Percentiles rank a stretch among this genome's conserved stretches.
phyloP scores from a whole-genome alignment of 2,888 invertebrate species.

The Oscheius sp. region DNA sequence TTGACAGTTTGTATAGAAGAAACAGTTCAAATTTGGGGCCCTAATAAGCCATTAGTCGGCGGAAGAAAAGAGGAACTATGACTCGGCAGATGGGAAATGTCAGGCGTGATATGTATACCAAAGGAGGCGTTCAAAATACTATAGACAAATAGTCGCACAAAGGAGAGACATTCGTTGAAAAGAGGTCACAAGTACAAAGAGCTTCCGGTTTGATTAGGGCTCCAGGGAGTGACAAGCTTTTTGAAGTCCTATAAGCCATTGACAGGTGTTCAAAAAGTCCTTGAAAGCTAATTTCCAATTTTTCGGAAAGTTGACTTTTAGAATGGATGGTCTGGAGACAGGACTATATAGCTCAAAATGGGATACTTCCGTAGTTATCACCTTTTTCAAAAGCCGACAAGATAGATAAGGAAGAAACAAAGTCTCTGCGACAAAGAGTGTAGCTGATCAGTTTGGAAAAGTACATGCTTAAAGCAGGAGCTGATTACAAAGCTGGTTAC shows the following conservation, averaged over 20 bases:
- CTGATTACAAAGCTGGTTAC: slow-evolving; percentile 15
- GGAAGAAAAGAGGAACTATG: slow-evolving; percentile 23
- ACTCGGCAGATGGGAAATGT: slow-evolving; percentile 30
- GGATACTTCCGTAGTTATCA: slow-evolving; percentile 29
- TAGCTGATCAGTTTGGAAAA: background rate
- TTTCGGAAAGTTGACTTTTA: no score
- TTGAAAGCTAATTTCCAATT: no score
- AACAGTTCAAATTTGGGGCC: slow-evolving; percentile 21
- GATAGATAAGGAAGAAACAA: slow-evolving; percentile 19
- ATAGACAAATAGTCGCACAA: background rate
- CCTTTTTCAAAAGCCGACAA: slow-evolving; percentile 5
- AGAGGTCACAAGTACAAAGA: background rate
- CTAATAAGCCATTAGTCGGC: slow-evolving; percentile 19
- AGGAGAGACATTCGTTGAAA: background rate
- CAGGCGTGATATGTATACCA: slow-evolving; percentile 15
- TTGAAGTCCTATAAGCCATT: background rate
- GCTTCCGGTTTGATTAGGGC: slow-evolving; percentile 2
- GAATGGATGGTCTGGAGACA: no score
- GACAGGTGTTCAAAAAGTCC: no score
- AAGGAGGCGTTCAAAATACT: slow-evolving; percentile 15
- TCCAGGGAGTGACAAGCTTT: background rate
- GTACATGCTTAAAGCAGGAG: background rate
- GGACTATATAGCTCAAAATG: background rate
- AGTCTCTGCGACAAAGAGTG: background rate
- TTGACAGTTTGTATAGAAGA: background rate